Evolutionary conservation across 2,888 invertebrate species (phyloP).

Genomic region (Polymixis flavicincta): DNA sequence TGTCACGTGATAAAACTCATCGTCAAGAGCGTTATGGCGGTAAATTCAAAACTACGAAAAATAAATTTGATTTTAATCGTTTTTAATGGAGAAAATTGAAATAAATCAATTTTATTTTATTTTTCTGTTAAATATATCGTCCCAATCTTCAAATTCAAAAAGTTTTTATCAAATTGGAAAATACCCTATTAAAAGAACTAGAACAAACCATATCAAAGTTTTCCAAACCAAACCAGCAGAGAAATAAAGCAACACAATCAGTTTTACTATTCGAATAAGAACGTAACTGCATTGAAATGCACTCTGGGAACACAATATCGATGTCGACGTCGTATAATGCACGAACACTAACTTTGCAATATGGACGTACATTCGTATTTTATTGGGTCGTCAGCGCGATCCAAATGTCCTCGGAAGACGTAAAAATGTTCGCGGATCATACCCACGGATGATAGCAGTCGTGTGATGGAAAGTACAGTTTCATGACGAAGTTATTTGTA

Average conservation of each 20-base stretch:
- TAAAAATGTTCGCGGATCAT: slow-evolving; percentile 25
- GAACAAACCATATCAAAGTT: slow-evolving; percentile 1
- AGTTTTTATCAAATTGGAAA: no score
- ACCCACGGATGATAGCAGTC: background rate
- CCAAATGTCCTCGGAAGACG: slow-evolving; percentile 3
- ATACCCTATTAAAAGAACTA: slow-evolving; percentile 12
- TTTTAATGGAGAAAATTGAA: no score
- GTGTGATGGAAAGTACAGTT: background rate
- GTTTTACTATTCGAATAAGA: slow-evolving; percentile 4
- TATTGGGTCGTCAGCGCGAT: slow-evolving; percentile 40
- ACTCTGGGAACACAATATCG: slow-evolving; percentile 34
- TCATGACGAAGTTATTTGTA: no score
- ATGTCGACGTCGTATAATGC: slow-evolving; percentile 13
- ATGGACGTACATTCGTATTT: slow-evolving; percentile 41
- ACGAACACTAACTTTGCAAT: slow-evolving; percentile 40
- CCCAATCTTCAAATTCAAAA: no score
- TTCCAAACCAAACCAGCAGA: background rate
- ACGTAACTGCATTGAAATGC: slow-evolving; percentile 22
- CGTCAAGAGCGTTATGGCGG: no score
- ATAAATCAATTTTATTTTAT: no score
- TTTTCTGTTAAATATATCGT: no score
- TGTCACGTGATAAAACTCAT: no score
- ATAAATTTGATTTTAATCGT: no score
- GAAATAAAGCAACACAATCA: slow-evolving; percentile 17
- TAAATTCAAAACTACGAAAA: no score